A percentile compares a stretch with the other conserved stretches of the same genome.
Evolutionary conservation across 64 coral and sea anemone species (phyloP).

Genomic region (Stichodactyla helianthus): DNA sequence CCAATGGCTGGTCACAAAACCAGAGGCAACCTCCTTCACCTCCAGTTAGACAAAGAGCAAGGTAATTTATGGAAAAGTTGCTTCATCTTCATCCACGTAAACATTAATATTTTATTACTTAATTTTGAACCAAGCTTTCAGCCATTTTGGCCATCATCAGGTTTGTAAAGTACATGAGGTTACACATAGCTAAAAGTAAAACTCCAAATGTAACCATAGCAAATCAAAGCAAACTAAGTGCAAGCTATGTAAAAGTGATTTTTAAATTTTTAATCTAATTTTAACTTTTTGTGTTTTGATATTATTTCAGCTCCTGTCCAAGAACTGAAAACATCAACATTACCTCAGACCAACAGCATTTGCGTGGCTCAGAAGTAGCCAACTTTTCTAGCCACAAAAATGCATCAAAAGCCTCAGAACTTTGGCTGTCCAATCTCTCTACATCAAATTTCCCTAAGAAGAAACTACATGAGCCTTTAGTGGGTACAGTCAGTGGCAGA

Average conservation of each 20-base stretch:
- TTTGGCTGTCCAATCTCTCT: conserved; percentile 71
- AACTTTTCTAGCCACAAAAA: not conserved
- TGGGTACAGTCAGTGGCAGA: conserved; percentile 16
- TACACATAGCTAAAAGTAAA: too few species aligned
- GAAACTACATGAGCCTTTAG: conserved; percentile 17
- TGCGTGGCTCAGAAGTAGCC: conserved; percentile 64
- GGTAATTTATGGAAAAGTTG: conserved; percentile 32
- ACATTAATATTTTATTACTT: too few species aligned
- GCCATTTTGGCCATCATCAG: too few species aligned
- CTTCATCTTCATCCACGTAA: too few species aligned
- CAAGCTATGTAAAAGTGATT: too few species aligned
- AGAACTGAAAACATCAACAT: conserved; percentile 61
- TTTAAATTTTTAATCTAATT: not conserved
- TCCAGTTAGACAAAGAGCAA: conserved; percentile 91
- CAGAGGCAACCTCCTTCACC: conserved; percentile 74
- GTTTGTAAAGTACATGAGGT: too few species aligned
- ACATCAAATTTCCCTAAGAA: conserved; percentile 65
- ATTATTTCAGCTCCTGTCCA: conserved; percentile 36
- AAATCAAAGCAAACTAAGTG: too few species aligned
- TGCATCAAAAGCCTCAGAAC: conserved; percentile 24
- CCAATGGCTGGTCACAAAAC: conserved; percentile 58
- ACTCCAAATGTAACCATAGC: too few species aligned
- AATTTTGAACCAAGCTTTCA: too few species aligned
- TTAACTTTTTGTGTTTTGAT: not conserved
- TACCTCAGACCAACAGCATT: conserved; percentile 9